Evolutionary conservation across 2,888 invertebrate genomes (phyloP).

Genomic region (Marronus borbonicus): DNA sequence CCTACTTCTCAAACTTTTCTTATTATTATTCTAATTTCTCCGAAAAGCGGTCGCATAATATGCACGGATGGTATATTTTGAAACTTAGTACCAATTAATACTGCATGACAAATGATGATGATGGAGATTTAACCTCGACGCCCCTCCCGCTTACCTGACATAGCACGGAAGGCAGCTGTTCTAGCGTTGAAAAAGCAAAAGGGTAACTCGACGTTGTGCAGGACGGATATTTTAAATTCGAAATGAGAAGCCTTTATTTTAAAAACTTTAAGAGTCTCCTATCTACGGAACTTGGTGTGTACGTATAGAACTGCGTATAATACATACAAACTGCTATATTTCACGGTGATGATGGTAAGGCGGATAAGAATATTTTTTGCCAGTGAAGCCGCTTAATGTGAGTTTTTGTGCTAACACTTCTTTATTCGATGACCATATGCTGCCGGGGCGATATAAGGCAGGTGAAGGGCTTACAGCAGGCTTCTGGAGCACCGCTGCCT

Average conservation of each 20-base stretch:
- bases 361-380: constrained; percentile 1
- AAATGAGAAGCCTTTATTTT: constrained; percentile 2
- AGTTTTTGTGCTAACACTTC: constrained; percentile 1
- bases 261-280: background rate
- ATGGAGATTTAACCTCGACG: background rate
- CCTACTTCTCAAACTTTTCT: constrained; percentile 33
- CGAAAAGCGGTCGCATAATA: constrained; percentile 15
- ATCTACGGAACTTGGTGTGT: background rate
- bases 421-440: constrained; percentile 15
- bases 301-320: background rate
- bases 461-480: background rate
- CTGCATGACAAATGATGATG: constrained; percentile 31
- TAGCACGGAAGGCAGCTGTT: background rate
- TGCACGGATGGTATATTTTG: constrained; percentile 6
- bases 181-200: background rate
- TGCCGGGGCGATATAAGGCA: background rate
- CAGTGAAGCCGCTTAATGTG: background rate
- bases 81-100: constrained; percentile 37
- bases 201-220: background rate
- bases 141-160: background rate
- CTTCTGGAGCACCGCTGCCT: background rate
- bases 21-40: constrained; percentile 43
- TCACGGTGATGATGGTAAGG: background rate
- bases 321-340: constrained; percentile 7
- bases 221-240: constrained; percentile 12